Conservation (phyloP, 2,888 invertebrate species). For the Arenicola marina region DNA sequence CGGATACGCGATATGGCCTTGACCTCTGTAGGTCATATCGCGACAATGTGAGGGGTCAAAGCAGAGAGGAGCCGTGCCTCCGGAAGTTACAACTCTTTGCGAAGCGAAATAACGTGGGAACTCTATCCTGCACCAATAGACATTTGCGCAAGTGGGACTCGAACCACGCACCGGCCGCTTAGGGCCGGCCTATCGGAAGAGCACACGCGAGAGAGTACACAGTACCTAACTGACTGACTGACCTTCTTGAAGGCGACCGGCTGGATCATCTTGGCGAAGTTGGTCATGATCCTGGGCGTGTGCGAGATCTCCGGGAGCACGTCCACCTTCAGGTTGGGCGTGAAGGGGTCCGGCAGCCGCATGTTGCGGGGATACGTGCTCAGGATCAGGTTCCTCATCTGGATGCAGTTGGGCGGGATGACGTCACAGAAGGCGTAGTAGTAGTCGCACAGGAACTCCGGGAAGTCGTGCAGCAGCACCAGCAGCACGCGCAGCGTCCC, state of each 20-base stretch:
- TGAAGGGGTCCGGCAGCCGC: slow-evolving; percentile 98
- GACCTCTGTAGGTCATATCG: no score
- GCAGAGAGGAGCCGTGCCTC: no score
- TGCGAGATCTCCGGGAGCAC: slow-evolving; percentile 85
- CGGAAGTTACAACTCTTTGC: no score
- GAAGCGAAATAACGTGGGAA: no score
- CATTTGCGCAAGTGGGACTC: no score
- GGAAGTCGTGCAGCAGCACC: slow-evolving; percentile 96
- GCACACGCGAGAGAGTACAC: no score
- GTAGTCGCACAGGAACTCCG: slow-evolving; percentile 98
- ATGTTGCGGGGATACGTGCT: slow-evolving; percentile 98
- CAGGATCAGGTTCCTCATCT: slow-evolving; percentile 94
- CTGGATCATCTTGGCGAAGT: slow-evolving; percentile 84
- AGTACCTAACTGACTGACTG: no score
- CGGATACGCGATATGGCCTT: no score
- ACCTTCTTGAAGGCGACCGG: slow-evolving; percentile 85
- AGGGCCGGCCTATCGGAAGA: no score
- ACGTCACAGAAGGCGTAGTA: slow-evolving; percentile 99
- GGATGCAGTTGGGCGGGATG: slow-evolving; percentile 98
- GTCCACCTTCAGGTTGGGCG: slow-evolving; percentile 89
- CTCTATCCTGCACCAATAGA: no score
- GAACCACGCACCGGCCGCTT: no score
- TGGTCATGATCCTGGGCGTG: slow-evolving; percentile 87
- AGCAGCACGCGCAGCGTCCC: slow-evolving; percentile 87
- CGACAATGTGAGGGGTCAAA: no score